Conservation (phyloP, 2,888 invertebrate species). For the Lasioglossum oenotherae region DNA sequence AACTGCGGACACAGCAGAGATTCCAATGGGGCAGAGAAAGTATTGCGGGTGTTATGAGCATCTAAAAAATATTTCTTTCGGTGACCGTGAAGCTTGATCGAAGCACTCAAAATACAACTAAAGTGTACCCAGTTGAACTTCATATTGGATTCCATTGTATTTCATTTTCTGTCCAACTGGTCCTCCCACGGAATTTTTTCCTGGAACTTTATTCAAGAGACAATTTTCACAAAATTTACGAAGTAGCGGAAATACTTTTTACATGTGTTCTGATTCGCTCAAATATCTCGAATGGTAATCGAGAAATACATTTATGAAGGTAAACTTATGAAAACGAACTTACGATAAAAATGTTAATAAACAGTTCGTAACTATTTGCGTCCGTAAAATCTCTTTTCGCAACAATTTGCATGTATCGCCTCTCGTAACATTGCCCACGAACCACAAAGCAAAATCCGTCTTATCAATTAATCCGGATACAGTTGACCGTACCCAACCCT, state of each 20-base stretch:
- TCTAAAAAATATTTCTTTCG: neutral
- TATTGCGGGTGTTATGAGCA: conserved; percentile 4
- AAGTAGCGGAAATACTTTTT: neutral
- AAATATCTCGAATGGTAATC: neutral
- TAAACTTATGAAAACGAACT: neutral
- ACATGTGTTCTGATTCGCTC: neutral
- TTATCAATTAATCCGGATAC: conserved; percentile 5
- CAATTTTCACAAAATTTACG: neutral
- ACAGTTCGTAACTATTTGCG: neutral
- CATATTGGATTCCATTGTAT: neutral
- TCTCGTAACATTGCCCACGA: neutral
- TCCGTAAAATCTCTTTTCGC: neutral
- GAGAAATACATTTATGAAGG: neutral
- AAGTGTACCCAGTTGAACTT: neutral
- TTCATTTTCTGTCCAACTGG: neutral
- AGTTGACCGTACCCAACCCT: neutral
- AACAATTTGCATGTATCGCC: neutral
- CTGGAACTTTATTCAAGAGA: neutral
- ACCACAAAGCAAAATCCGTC: neutral
- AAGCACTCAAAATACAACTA: neutral
- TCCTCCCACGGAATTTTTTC: neutral
- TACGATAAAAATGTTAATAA: neutral
- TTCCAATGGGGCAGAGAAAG: neutral
- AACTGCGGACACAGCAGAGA: conserved; percentile 35
- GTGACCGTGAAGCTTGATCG: neutral